phyloP scores from a whole-genome alignment of 2,888 invertebrate species.

The Chloroclysta siterata region DNA sequence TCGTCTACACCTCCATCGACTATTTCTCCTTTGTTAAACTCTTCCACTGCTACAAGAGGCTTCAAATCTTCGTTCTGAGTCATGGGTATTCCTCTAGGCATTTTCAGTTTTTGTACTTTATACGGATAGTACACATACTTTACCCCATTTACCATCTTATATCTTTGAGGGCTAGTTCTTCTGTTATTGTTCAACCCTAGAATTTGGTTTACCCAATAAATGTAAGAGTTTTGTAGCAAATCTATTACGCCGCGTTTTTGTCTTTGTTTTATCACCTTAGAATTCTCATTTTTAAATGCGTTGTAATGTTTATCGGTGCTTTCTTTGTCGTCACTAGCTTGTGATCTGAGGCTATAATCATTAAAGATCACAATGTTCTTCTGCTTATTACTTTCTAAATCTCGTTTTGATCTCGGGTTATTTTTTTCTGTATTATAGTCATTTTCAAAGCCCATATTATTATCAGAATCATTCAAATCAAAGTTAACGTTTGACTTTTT shows the following conservation, averaged over 20 bases:
- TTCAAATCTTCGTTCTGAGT: constrained; percentile 53
- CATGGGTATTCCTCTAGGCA: constrained; percentile 55
- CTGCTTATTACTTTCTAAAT: not conserved
- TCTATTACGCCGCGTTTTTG: constrained; percentile 68
- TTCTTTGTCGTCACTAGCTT: not conserved
- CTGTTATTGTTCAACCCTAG: constrained; percentile 57
- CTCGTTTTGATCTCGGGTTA: constrained; percentile 12
- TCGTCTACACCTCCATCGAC: constrained; percentile 64
- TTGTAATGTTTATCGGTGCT: not conserved
- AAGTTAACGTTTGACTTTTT: constrained; percentile 40
- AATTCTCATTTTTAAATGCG: not conserved
- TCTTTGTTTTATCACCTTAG: constrained; percentile 51
- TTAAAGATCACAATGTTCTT: not conserved
- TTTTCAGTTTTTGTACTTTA: constrained; percentile 54
- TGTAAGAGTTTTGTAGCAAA: constrained; percentile 65
- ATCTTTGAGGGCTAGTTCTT: constrained; percentile 58
- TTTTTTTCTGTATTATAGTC: constrained; percentile 6
- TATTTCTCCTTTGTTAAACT: constrained; percentile 77
- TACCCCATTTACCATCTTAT: constrained; percentile 68
- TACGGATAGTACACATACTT: constrained; percentile 71
- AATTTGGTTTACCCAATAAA: constrained; percentile 68
- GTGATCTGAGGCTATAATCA: not conserved
- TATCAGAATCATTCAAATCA: constrained; percentile 28
- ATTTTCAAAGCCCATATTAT: constrained; percentile 5
- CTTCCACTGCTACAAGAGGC: constrained; percentile 61